Conservation (phyloP, 2,797 vertebrate genomes). For the Anguilla pacifica region DNA sequence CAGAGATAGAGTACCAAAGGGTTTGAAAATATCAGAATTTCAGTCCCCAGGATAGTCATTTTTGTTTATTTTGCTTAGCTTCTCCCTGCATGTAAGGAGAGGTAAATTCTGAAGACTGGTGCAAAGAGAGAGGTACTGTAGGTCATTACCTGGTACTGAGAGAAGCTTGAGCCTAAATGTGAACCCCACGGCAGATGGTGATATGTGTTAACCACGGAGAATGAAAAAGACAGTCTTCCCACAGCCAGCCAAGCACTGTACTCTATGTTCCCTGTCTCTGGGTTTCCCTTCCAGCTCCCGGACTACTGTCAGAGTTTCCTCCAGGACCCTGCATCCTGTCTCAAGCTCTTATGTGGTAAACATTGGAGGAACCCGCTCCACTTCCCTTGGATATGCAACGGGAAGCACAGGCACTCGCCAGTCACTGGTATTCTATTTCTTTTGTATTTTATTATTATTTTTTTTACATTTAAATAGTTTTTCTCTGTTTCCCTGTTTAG, state of each 20-base stretch:
- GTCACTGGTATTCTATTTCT: not conserved
- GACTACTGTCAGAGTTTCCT: constrained; percentile 20
- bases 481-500: constrained; percentile 15
- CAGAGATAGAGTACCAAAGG: not conserved
- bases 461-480: constrained; percentile 4
- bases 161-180: not conserved
- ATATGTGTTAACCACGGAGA: not conserved
- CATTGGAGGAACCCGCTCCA: constrained; percentile 8
- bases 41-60: not conserved
- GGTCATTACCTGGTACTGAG: not conserved
- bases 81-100: not conserved
- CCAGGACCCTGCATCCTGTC: constrained; percentile 20
- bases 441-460: not conserved
- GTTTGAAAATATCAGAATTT: not conserved
- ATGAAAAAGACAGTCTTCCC: not conserved
- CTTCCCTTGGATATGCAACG: constrained; percentile 22
- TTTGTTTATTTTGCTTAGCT: not conserved
- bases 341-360: constrained; percentile 1
- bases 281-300: not conserved
- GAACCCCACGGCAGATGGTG: not conserved
- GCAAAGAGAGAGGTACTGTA: not conserved
- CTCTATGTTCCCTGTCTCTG: constrained; percentile 12
- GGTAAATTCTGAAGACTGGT: not conserved
- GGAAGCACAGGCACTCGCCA: not conserved
- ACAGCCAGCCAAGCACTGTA: not conserved